Evolutionary conservation across 2,113 vertebrate species (phyloP), one percentile per base, ranked within the genome.

Genomic region (Bucco capensis): DNA sequence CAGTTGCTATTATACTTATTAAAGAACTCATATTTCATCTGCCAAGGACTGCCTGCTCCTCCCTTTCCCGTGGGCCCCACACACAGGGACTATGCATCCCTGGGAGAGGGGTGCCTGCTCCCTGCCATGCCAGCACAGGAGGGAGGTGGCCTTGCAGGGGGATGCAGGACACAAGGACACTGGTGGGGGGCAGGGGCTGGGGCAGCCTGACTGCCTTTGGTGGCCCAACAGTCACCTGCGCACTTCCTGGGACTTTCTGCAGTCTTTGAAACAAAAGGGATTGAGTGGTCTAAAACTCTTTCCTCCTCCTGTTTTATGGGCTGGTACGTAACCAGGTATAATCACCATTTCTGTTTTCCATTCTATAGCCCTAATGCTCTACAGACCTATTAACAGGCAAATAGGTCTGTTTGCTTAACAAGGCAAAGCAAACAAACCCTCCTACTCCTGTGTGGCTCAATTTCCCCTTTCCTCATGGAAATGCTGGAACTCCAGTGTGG

Each of bases 1-100:
- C 0, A 1, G 27, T 44, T 1, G 1, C 80, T 89, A 28, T n/a
- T 71, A 35, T 71, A 77, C 82, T 91, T 79, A 93, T 40, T 96
- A 85, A 96, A 94, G 79, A 72, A 35, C 71, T 91, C 74, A 82
- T 49, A 15, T 21, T 91, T 78, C 31, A 38, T 70, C 73, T 15
- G 33, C 72, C 53, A 53, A 89, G 66, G 56, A 18, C 51, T 9
- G 3, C 38, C 31, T 46, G 54, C 50, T 86, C 53, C 23, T 78
- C 14, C 49, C 17, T 86, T 24, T 67, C 33, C 22, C 4, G 2
- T 0, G 0, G 40, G 56, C 12, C 1, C 17, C 23, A 11, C 12
- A 8, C 21, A 4, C 7, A 3, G 5, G 10, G 60, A 42, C 35
- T 30, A 31, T 33, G 28, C 2, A 6, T 47, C n/a, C 31, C 33